Evolutionary conservation across 2,113 vertebrate species (phyloP).

Genomic region (Pachypanchax playfairii): DNA sequence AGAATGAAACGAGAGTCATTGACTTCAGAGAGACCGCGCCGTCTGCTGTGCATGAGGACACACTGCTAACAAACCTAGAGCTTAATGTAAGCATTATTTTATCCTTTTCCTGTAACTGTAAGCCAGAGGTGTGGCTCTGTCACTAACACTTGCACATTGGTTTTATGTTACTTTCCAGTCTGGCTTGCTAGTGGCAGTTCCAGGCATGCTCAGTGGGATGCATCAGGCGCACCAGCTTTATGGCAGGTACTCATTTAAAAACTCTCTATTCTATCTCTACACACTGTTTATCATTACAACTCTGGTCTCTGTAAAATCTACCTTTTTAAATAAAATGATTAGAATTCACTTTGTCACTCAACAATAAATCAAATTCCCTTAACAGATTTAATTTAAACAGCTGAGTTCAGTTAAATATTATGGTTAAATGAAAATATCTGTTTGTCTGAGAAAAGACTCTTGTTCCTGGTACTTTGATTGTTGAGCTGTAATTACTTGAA

Average conservation of each 20-base stretch:
- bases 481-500: constrained; percentile 38
- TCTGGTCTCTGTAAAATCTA: not conserved
- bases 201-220: constrained; percentile 92
- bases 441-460: constrained; percentile 3
- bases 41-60: constrained; percentile 81
- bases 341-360: not conserved
- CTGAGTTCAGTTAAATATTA: no score
- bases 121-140: not conserved
- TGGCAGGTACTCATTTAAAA: constrained; percentile 85
- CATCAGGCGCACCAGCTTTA: constrained; percentile 91
- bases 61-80: constrained; percentile 80
- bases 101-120: not conserved
- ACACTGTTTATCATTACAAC: not conserved
- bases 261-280: not conserved
- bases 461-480: constrained; percentile 5
- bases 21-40: constrained; percentile 96
- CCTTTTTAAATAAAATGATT: not conserved
- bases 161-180: constrained; percentile 76
- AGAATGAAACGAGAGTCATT: constrained; percentile 90
- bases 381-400: no score
- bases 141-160: not conserved
- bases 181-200: constrained; percentile 91
- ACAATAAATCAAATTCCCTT: not conserved
- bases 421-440: no score
- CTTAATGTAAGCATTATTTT: constrained; percentile 77